Evolutionary conservation across 2,888 invertebrate genomes (phyloP), one percentile per base, ranked within the genome.

Genomic region (Scelioninae gen. 1): DNA sequence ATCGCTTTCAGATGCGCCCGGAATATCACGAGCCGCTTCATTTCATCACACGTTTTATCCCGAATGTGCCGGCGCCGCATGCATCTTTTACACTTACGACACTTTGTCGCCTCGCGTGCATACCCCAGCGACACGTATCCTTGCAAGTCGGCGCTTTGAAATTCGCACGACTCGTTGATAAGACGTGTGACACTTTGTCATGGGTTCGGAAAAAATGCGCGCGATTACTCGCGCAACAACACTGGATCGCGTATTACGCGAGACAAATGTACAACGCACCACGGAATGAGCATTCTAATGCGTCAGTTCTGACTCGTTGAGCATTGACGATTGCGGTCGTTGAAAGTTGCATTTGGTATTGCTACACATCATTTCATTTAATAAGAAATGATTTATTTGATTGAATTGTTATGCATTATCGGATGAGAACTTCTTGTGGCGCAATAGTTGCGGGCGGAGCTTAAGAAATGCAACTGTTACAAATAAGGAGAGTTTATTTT

Each of bases 1-100:
- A 83, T 83, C 75, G 83, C 58, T 65, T 77, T 72, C 53, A 53
- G 74, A 78, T 68, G 77, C 74, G 38, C 51, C 69, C 66, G 60
- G 74, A 78, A 69, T 65, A 65, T 53, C 55, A 38, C 71, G 77
- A 38, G 11, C 55, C 34, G 68, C 62, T 65, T 72, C 72, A 34
- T 77, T 75, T 66, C 62, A 74, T 77, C 77, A 56, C 55, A 45
- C 56, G 38, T 29, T 74, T 72, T 49, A 60, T 55, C 51, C 76
- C 56, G 49, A 76, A 71, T 68, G 53, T 79, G 45, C n/a, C 34
- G 53, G 32, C 31, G n/a, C 56, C 40, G 47, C 65, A 51, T 75
- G 69, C 62, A 74, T 69, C 82, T 82, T 78, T 62, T 66, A 45
- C 51, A 56, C 49, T 60, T 47, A 51, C 58, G 82, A 82, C 66